Evolutionary conservation across 1,140 invertebrate species (phyloP).

Genomic region (Drosophila varians): DNA sequence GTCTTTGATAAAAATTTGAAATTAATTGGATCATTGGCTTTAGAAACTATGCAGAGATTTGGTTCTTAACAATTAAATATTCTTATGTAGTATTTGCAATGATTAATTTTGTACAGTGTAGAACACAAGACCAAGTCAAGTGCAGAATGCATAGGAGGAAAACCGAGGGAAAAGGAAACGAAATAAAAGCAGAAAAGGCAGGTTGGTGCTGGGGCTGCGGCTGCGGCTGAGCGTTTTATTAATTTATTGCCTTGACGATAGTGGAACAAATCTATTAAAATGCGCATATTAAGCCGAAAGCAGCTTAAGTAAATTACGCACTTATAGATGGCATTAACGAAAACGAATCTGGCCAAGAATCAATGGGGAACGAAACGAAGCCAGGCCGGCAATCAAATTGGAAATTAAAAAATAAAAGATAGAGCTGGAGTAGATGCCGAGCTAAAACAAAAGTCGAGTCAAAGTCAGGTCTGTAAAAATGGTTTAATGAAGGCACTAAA

Average conservation of each 20-base stretch:
- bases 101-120: background rate
- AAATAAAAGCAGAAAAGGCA: slow-evolving; percentile 12
- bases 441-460: slow-evolving; percentile 64
- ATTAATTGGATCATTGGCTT: too few relatives aligned
- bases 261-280: slow-evolving; percentile 83
- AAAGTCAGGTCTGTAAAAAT: slow-evolving; percentile 50
- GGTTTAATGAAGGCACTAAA: slow-evolving; percentile 74
- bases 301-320: slow-evolving; percentile 81
- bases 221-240: slow-evolving; percentile 61
- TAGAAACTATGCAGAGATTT: too few relatives aligned
- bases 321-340: slow-evolving; percentile 61
- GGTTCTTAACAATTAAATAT: too few relatives aligned
- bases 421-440: slow-evolving; percentile 5
- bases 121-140: slow-evolving; percentile 24
- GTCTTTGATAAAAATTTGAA: too few relatives aligned
- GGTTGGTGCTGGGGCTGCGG: slow-evolving; percentile 4
- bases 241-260: slow-evolving; percentile 82
- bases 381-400: slow-evolving; percentile 3
- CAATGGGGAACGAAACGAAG: slow-evolving; percentile 5
- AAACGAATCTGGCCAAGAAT: slow-evolving; percentile 28
- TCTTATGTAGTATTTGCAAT: too few relatives aligned
- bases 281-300: slow-evolving; percentile 81
- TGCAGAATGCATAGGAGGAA: slow-evolving; percentile 24
- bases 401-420: slow-evolving; percentile 30
- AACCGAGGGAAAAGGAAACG: slow-evolving; percentile 10